Evolutionary conservation across 2,888 invertebrate genomes (phyloP).

Genomic region (Scaptomyza reducta): DNA sequence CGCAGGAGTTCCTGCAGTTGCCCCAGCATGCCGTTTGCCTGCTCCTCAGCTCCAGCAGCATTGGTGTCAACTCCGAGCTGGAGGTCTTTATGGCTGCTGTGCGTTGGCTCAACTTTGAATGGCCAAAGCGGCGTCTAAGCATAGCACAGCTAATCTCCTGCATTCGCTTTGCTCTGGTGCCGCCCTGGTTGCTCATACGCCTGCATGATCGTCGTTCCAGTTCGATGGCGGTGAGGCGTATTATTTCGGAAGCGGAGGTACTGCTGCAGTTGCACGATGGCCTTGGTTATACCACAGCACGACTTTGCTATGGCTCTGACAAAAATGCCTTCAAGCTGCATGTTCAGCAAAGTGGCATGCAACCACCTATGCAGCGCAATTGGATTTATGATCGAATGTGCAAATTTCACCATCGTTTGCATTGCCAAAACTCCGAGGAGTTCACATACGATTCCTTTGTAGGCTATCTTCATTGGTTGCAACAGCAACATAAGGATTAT

Average conservation of each 20-base stretch:
- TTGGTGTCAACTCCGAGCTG: conserved; percentile 89
- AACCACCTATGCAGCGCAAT: conserved; percentile 89
- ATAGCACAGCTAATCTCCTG: conserved; percentile 88
- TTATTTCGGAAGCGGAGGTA: conserved; percentile 88
- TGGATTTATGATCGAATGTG: conserved; percentile 87
- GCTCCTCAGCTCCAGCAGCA: conserved; percentile 89
- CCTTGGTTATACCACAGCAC: conserved; percentile 90
- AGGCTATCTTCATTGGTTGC: conserved; percentile 77
- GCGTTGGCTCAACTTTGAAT: conserved; percentile 90
- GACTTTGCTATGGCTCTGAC: conserved; percentile 89
- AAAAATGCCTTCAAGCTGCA: conserved; percentile 90
- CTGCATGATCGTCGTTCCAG: conserved; percentile 89
- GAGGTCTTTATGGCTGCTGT: conserved; percentile 90
- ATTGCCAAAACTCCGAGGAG: conserved; percentile 75
- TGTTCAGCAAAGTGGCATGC: conserved; percentile 87
- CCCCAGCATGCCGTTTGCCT: conserved; percentile 88
- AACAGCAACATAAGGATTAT: conserved; percentile 72
- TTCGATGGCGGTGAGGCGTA: conserved; percentile 89
- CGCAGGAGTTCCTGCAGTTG: conserved; percentile 89
- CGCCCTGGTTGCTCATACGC: conserved; percentile 92
- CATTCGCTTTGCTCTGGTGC: conserved; percentile 91
- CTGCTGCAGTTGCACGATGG: conserved; percentile 92
- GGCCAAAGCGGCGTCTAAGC: conserved; percentile 86
- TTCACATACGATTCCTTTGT: conserved; percentile 77
- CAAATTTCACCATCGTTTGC: conserved; percentile 74